These are phyloP conservation scores for Actenoides hombroni DNA, from an alignment of 2,113 vertebrate species.

Conservation along the genomic window DNA sequence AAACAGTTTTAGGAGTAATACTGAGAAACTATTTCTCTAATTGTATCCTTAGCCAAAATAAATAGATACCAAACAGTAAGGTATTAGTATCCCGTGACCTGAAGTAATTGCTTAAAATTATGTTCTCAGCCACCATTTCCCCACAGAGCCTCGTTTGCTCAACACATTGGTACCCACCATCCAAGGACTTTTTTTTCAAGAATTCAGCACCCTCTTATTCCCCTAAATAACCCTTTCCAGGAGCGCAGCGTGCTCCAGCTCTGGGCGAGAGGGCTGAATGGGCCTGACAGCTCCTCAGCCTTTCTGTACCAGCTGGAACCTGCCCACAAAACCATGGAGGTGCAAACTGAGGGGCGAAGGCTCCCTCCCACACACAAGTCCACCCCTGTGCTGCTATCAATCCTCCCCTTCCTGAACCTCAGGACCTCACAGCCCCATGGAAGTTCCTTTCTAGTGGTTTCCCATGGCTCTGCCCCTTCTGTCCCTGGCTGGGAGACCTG, in stretches of 20 bases:
- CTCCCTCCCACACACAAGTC: neutral
- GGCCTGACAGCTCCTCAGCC: neutral
- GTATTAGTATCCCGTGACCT: neutral
- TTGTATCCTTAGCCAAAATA: slow-evolving; percentile 8
- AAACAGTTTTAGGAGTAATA: neutral
- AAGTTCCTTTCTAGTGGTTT: neutral
- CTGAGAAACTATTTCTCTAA: slow-evolving; percentile 15
- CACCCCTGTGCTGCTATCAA: fast-evolving
- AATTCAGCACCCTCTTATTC: neutral
- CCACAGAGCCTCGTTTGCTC: neutral
- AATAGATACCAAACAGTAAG: neutral
- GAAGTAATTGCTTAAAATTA: neutral
- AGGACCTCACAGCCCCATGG: fast-evolving
- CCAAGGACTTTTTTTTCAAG: neutral
- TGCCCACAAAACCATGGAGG: neutral
- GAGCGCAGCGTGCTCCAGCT: neutral
- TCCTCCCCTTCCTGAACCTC: neutral
- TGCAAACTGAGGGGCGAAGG: neutral
- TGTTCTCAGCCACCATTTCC: neutral
- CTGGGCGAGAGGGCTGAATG: fast-evolving
- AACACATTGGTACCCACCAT: neutral
- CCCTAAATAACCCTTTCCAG: neutral
- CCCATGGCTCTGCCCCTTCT: neutral
- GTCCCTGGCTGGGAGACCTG: neutral
- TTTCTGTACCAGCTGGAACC: neutral